These are phyloP conservation scores for Synanthedon myopaeformis DNA, from an alignment of 2,888 invertebrate species.

Conservation along the genomic window DNA sequence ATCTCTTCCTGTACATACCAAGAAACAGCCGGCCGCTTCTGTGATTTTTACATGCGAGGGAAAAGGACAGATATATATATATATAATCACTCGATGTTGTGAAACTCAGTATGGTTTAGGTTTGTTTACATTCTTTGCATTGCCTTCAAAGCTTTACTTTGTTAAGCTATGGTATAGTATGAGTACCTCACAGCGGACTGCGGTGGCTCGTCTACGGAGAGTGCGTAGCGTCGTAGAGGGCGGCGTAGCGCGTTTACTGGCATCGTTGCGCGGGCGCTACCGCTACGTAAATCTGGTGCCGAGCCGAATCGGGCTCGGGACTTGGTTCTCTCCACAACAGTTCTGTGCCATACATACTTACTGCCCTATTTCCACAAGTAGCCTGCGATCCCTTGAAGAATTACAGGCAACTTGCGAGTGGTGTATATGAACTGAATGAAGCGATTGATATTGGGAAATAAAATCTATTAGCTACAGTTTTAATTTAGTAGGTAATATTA, in stretches of 20 bases:
- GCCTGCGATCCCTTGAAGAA: slow-evolving; percentile 9
- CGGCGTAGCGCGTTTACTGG: slow-evolving; percentile 52
- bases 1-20: too few species aligned
- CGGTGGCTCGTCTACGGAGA: slow-evolving; percentile 83
- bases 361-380: slow-evolving; percentile 20
- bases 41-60: too few species aligned
- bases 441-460: not conserved
- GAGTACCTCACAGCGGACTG: slow-evolving; percentile 54
- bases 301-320: slow-evolving; percentile 67
- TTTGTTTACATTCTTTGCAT: too few species aligned
- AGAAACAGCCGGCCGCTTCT: too few species aligned
- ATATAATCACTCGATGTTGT: too few species aligned
- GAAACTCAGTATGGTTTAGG: too few species aligned
- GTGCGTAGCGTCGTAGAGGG: slow-evolving; percentile 80
- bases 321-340: slow-evolving; percentile 29
- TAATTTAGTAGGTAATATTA: slow-evolving; percentile 1
- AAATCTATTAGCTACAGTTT: not conserved
- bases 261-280: slow-evolving; percentile 39
- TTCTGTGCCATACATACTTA: slow-evolving; percentile 44
- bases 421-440: not conserved
- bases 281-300: slow-evolving; percentile 69
- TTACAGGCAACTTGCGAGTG: slow-evolving; percentile 9
- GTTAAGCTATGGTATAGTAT: not conserved
- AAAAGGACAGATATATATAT: too few species aligned
- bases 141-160: not conserved